Base-by-base conservation (phyloP, 2,888 invertebrate genomes). In the Podabrus alpinus region DNA sequence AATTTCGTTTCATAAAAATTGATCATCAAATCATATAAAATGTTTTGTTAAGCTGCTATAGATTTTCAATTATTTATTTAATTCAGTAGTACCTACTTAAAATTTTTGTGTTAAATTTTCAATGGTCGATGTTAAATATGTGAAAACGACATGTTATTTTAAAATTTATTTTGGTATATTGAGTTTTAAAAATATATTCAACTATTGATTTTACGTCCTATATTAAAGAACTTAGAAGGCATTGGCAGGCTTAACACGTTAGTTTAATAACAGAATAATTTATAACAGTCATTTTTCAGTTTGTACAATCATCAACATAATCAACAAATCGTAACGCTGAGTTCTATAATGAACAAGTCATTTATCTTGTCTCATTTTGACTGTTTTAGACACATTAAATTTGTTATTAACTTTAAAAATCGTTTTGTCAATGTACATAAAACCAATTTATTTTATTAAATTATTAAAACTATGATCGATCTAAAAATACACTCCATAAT, bases 331-430 rank as follows among this genome's bases (percentile, higher is more conserved):
- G 62, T 21, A 21, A 64, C 17, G 21, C 62, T 64, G 19, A 17
- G 62, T 64, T 64, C 21, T 19, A 64, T 64, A 64, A 64, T 64
- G 62, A 64, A 64, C 62, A 16, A 64, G 62, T 21, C 62, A 64
- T 64, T 64, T 64, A 64, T 64, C 62, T 64, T 64, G 15, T 64
- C 62, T 19, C 62, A 19, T 64, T 64, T 16, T 21, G n/a, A 64
- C 62, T 64, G 62, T 64, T 64, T 16, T 64, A 64, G 62, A 64
- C 62, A 64, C 62, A 17, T 21, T 64, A 64, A 64, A 64, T 64
- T 64, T 64, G 62, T 21, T 19, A 64, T 64, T 64, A 64, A 17
- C 62, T 17, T 64, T 19, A 64, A 61, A 64, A 64, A 64, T 64
- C 62, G 21, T 64, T 64, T 64, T 64, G 19, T 64, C 62, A 64